Base-by-base conservation (phyloP, 2,888 invertebrate genomes). In the Heliconius hortense region DNA sequence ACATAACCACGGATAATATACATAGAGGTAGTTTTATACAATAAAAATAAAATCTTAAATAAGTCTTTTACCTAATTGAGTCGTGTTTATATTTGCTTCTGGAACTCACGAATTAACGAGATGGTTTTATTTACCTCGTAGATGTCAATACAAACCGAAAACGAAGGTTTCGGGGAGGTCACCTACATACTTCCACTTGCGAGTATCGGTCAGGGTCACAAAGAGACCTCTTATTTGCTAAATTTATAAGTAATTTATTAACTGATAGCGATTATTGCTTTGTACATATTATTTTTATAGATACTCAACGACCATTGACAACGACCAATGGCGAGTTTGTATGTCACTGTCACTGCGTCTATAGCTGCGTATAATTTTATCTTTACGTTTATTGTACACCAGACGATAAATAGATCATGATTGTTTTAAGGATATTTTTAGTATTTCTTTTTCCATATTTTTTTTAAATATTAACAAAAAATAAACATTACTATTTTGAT, bases 111-210 rank as follows among this genome's bases (percentile, higher is more conserved):
- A 82, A 74, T 74, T 73, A 69, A 70, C 72, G 74, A 76, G 76
- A 76, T 75, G 76, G 76, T 76, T 78, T 82, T 83, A 83, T 84
- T 84, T 84, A 83, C 84, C 79, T 83, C 81, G 81, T 82, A 84
- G 84, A 87, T 86, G 88, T 88, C 89, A 90, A 88, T 89, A 87
- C 84, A 83, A 86, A 82, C 84, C 87, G 86, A 89, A 92, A 90
- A 88, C 84, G 89, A 90, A 88, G 91, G 90, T 90, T 86, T 80
- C 81, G 80, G 80, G 86, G 88, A 93, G 93, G 93, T 92, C 92
- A 92, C 91, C 92, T 91, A 91, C 91, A 90, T 92, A 88, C 89
- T 88, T 83, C 85, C 85, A 85, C 84, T 85, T 83, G 83, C 84
- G 83, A 82, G 89, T 88, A 82, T 84, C 86, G 93, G 93, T 93